These are phyloP conservation scores for Baccha elongata DNA, from an alignment of 2,888 invertebrate species.

Conservation along the genomic window DNA sequence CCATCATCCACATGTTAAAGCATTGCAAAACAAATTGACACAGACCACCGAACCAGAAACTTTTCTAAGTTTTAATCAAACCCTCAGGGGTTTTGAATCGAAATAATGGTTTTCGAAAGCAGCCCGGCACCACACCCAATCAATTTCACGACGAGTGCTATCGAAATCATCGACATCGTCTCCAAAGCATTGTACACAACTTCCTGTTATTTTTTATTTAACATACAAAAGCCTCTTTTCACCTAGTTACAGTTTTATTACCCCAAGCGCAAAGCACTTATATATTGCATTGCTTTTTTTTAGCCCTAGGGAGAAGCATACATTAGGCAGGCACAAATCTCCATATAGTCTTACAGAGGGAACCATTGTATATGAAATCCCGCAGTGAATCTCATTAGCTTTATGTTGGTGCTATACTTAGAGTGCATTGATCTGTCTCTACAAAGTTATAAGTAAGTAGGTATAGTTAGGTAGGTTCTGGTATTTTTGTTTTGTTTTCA, in stretches of 20 bases:
- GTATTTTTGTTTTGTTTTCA: conserved; percentile 27
- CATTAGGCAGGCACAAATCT: conserved; percentile 30
- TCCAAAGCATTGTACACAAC: conserved; percentile 4
- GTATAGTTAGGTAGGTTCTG: background rate
- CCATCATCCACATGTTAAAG: background rate
- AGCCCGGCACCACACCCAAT: conserved; percentile 51
- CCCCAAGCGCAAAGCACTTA: conserved; percentile 41
- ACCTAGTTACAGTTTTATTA: conserved; percentile 65
- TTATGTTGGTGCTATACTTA: conserved; percentile 22
- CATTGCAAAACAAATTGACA: background rate
- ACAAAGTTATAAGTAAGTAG: conserved; percentile 6
- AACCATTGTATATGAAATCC: conserved; percentile 36
- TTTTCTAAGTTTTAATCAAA: conserved; percentile 3
- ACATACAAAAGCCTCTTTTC: conserved; percentile 45
- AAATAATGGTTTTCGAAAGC: conserved; percentile 44
- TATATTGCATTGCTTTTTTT: conserved; percentile 11
- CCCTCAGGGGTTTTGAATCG: conserved; percentile 9
- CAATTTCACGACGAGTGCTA: background rate
- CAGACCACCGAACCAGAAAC: conserved; percentile 60
- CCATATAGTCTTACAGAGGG: background rate
- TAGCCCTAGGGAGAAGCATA: conserved; percentile 16
- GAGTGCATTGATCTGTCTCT: conserved; percentile 55
- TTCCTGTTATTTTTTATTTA: conserved; percentile 10
- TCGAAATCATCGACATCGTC: conserved; percentile 10
- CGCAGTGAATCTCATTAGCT: conserved; percentile 69